Conservation (phyloP, 2,888 invertebrate genomes). For the Phytoseiulus persimilis region DNA sequence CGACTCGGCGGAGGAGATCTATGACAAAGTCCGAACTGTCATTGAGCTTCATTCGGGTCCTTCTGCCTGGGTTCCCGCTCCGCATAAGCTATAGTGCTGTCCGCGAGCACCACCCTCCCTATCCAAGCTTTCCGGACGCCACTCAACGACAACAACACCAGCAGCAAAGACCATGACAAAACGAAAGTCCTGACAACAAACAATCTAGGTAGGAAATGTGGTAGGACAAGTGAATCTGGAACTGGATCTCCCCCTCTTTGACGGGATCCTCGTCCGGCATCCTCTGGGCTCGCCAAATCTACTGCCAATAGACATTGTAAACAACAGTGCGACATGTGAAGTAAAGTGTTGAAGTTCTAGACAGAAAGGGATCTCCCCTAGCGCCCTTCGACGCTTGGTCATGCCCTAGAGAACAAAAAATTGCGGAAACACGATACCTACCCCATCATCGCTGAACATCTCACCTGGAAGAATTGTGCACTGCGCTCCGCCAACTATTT, state of each 20-base stretch:
- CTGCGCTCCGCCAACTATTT: no score
- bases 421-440: background rate
- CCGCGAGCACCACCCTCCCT: background rate
- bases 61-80: conserved; percentile 91
- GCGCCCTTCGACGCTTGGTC: background rate
- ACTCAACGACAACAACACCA: background rate
- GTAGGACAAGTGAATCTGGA: background rate
- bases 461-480: no score
- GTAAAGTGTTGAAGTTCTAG: background rate
- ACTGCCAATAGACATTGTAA: background rate
- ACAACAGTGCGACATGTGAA: background rate
- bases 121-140: background rate
- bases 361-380: background rate
- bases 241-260: background rate
- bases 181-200: background rate
- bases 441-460: no score
- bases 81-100: conserved; percentile 56
- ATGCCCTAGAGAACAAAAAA: background rate
- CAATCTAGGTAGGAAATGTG: background rate
- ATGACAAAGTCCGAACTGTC: conserved; percentile 84
- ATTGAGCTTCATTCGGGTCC: conserved; percentile 91
- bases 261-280: background rate
- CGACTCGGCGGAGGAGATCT: conserved; percentile 94
- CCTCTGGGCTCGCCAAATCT: background rate
- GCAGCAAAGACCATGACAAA: background rate